Evolutionary conservation across 2,113 vertebrate genomes (phyloP).

Genomic region (Burhinus bistriatus): DNA sequence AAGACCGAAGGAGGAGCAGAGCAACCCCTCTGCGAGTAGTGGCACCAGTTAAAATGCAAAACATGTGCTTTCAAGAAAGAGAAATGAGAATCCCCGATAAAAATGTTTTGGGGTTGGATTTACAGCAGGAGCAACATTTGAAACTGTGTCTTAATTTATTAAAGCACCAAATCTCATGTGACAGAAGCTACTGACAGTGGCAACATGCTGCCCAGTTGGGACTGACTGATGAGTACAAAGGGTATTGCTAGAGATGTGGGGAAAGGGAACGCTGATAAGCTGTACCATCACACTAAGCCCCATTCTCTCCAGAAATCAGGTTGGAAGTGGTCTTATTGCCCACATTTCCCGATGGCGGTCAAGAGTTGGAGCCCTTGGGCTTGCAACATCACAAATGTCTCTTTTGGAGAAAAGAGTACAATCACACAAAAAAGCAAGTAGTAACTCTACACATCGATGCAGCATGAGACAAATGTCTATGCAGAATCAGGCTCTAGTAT

Average conservation of each 20-base stretch:
- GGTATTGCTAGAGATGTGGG: neutral
- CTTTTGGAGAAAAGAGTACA: neutral
- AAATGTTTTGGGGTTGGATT: neutral
- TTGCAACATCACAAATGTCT: neutral
- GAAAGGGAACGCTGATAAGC: neutral
- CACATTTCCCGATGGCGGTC: neutral
- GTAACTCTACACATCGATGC: neutral
- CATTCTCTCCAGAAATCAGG: neutral
- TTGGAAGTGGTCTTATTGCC: neutral
- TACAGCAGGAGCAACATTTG: neutral
- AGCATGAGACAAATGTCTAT: neutral
- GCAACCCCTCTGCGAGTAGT: neutral
- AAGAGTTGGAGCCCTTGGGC: neutral
- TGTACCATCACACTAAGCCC: neutral
- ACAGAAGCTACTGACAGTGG: neutral
- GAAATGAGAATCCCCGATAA: neutral
- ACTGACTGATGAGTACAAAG: neutral
- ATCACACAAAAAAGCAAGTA: neutral
- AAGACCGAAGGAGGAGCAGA: neutral
- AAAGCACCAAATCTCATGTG: neutral
- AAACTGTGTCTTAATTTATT: neutral
- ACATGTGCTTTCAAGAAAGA: neutral
- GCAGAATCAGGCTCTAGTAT: neutral
- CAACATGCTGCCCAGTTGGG: neutral
- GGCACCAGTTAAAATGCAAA: neutral